Evolutionary conservation across 2,797 vertebrate genomes (phyloP), one percentile per base, ranked within the genome.

Genomic region (Parambassis ranga): DNA sequence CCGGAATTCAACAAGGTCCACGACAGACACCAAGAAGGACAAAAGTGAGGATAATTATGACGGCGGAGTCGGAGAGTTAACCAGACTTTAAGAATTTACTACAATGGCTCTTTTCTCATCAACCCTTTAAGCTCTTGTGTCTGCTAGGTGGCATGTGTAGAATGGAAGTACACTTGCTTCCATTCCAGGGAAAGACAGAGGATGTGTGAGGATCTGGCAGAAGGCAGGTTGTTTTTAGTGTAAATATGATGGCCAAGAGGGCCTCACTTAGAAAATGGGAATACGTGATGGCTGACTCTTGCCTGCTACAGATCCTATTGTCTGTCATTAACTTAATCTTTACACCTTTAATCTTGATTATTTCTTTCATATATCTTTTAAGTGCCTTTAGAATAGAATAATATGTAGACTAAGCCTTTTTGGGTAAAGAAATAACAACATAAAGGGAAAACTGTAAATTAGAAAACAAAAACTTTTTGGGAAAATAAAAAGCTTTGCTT

Each of bases 331-430:
- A 66, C 60, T 77, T 84, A 87, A 79, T 73, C 72, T 62, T 38
- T 77, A 88, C 71, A 87, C 85, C 79, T 71, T 91, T 90, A 89
- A 89, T 91, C 87, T 76, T 50, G 18, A 77, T 77, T 71, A 62
- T 71, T 75, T 65, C 57, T 79, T 83, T 83, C 74, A 65, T 75
- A 62, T 88, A 90, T 92, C 83, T 88, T 89, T 88, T 91, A 96
- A 97, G 96, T 98, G 96, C 95, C 96, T 98, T 96, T 93, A 92
- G 92, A 80, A 67, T 90, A 88, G 74, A 87, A 77, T 56, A 81
- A 50, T 57, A 66, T 75, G 43, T 82, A 82, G 75, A 84, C 52
- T 39, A 75, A 71, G 77, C 81, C 76, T 83, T 81, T 86, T 74
- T 75, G 26, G 69, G 30, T 59, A 43, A 75, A 35, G 59, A 36